Base-by-base conservation (phyloP, 2,888 invertebrate species). In the Nephrotoma flavescens region DNA sequence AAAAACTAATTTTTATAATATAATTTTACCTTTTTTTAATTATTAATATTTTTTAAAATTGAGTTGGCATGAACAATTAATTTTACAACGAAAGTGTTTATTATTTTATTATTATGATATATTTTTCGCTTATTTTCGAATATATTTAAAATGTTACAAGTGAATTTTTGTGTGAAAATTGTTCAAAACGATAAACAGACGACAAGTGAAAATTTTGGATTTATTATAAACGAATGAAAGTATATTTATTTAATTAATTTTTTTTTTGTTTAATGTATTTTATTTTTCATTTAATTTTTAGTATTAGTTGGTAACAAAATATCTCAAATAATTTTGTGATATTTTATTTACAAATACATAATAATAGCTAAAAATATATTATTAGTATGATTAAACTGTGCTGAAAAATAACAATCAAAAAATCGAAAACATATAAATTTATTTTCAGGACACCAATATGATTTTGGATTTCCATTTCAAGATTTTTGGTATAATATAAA, bases 401-500 rank as follows among this genome's bases (percentile, higher is more conserved):
- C 19, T 71, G 31, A 31, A 31, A 71, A 71, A 71, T 71, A 19
- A 71, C 19, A 71, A 71, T 71, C 31, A 71, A 71, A 71, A 31
- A 19, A 31, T 31, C 19, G 31, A 71, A 19, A 71, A 71, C 11
- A 71, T 71, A 71, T 71, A 71, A 19, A 71, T 71, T 71, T 71
- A 71, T 71, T 12, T 88, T 83, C 86, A 87, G 87, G 86, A 86
- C 42, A 41, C 15, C 31, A 57, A 44, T 44, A 85, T 19, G 19
- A 42, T 42, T 19, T 44, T 44, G 42, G 88, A 89, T 89, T 89
- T 88, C 89, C 45, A 45, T 85, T 87, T 19, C 88, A 91, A 88
- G 92, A 92, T 89, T 91, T 91, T 89, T 92, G 92, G 91, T 92
- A 91, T 88, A 92, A 92, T 89, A 89, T 92, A 88, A 92, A 92